Base-by-base conservation (phyloP, 2,797 vertebrate genomes). In the Cyclopterus lumpus region DNA sequence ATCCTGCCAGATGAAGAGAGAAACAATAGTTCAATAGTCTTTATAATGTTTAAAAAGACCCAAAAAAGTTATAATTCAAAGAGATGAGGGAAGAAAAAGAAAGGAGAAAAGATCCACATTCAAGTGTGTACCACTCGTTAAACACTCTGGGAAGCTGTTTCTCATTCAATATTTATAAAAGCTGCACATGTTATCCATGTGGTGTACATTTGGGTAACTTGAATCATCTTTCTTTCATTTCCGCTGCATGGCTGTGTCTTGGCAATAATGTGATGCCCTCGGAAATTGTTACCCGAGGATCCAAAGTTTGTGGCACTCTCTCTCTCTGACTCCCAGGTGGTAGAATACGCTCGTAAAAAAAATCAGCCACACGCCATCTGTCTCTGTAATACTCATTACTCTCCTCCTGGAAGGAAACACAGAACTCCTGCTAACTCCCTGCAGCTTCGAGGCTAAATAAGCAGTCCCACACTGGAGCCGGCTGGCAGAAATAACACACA, bases 231-330 rank as follows among this genome's bases (percentile, higher is more conserved):
- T 28, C 32, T 67, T 75, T 77, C 48, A 42, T 85, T 66, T 67
- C 34, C 46, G 22, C 71, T 66, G 42, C 32, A 32, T 11, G 22
- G 55, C 22, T 62, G 59, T 53, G 63, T 26, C 6, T 51, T 14
- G 55, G 69, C 83, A 91, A 86, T 87, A 87, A 92, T 66, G 69
- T 66, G 73, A 48, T 65, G 73, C 71, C 83, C 49, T 57, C 34
- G 65, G 77, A 80, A 59, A 86, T 78, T 65, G 73, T 67, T 81
- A 67, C 76, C 72, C 24, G 3, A 82, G 87, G 84, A 88, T 71
- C 36, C 49, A 61, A 75, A 62, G 57, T 72, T 67, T 84, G 75
- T 68, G 46, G 34, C 34, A 15, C 57, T 67, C 44, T 80, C 0
- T 79, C 26, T 28, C 26, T 78, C 24, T 63, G 42, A 42, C 70